Evolutionary conservation across 1,140 invertebrate species (phyloP).

Genomic region (Colletes gigas): DNA sequence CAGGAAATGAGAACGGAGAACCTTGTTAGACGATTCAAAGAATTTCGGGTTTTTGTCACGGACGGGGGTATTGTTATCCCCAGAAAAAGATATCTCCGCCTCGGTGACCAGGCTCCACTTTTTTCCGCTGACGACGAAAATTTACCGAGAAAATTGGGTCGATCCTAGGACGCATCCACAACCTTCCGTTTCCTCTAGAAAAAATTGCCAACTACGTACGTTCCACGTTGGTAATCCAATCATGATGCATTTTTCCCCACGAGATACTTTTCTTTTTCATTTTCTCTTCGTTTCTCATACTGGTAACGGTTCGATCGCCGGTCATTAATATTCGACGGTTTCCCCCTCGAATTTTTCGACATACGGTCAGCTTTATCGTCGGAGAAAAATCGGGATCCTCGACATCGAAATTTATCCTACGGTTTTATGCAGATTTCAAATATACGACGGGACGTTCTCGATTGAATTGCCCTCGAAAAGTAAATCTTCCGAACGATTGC

Average conservation of each 20-base stretch:
- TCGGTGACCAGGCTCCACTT: background rate
- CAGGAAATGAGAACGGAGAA: background rate
- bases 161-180: conserved; percentile 8
- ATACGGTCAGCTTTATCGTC: background rate
- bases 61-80: background rate
- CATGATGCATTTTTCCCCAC: background rate
- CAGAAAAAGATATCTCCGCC: conserved; percentile 1
- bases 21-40: background rate
- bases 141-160: conserved; percentile 39
- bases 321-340: conserved; percentile 14
- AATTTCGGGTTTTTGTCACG: background rate
- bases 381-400: background rate
- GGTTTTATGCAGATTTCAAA: background rate
- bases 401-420: background rate
- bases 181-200: background rate
- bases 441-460: background rate
- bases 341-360: background rate
- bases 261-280: background rate
- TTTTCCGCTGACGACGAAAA: conserved; percentile 37
- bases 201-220: conserved; percentile 17
- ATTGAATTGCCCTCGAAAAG: background rate
- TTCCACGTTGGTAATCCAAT: background rate
- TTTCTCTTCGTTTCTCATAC: too few species aligned
- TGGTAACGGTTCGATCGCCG: background rate
- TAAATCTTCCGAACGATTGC: background rate